Percentiles rank a stretch among this genome's conserved stretches.
phyloP scores from a whole-genome alignment of 2,797 vertebrate genomes.

The Kryptopterus vitreolus region DNA sequence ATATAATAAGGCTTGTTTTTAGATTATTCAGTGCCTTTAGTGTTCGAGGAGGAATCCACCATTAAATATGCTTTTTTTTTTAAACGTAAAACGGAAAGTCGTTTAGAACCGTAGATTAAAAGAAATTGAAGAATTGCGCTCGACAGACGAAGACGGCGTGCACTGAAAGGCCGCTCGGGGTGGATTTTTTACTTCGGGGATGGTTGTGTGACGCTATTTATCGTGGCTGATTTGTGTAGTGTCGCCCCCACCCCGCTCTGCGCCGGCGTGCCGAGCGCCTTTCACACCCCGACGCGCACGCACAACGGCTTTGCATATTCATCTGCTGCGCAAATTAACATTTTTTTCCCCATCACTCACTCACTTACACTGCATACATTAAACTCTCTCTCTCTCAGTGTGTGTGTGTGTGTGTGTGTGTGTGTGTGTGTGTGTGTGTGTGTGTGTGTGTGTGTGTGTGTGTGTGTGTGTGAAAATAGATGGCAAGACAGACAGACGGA shows the following conservation, averaged over 20 bases:
- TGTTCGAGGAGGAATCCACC: not conserved
- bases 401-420: not conserved
- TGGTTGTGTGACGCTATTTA: not conserved
- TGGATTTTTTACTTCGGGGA: not conserved
- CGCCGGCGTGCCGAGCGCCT: not conserved
- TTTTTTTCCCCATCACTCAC: not conserved
- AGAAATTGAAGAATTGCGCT: no score
- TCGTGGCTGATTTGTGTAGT: not conserved
- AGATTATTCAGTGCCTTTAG: not conserved
- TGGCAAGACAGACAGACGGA: not conserved
- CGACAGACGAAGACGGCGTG: not conserved
- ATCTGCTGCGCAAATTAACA: not conserved
- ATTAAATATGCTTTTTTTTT: not conserved
- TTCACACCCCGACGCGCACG: not conserved
- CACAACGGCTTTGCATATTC: not conserved
- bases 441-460: no score
- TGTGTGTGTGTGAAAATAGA: no score
- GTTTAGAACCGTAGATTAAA: not conserved
- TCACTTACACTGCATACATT: conserved; percentile 1
- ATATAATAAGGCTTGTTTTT: not conserved
- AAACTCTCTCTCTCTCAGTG: not conserved
- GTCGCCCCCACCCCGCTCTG: not conserved
- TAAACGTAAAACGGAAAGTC: no score
- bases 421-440: not conserved
- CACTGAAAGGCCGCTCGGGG: not conserved